These are phyloP conservation scores for Sogatella furcifera DNA, from an alignment of 1,140 invertebrate species.

Conservation along the genomic window DNA sequence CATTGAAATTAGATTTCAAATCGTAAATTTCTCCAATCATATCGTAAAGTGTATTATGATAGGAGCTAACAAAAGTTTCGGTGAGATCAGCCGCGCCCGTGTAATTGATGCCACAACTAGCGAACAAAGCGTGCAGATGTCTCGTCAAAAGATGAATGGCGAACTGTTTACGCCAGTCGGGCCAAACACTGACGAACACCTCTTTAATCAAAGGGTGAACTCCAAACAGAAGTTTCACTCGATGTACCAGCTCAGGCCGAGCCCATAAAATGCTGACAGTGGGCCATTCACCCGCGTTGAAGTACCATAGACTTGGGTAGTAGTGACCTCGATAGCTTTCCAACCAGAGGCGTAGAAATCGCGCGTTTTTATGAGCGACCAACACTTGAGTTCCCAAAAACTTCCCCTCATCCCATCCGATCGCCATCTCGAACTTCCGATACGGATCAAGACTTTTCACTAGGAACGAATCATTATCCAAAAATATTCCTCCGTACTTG, in stretches of 20 bases:
- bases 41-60: neutral
- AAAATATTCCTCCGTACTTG: slow-evolving; percentile 24
- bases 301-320: slow-evolving; percentile 26
- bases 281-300: slow-evolving; percentile 27
- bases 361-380: slow-evolving; percentile 27
- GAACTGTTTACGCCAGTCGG: slow-evolving; percentile 21
- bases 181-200: slow-evolving; percentile 21
- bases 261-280: slow-evolving; percentile 14
- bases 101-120: neutral
- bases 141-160: slow-evolving; percentile 25
- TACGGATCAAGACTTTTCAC: slow-evolving; percentile 20
- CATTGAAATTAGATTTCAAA: neutral
- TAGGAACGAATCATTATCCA: slow-evolving; percentile 23
- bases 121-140: slow-evolving; percentile 8
- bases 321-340: slow-evolving; percentile 26
- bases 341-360: slow-evolving; percentile 28
- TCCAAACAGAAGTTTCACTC: slow-evolving; percentile 25
- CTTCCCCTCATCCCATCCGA: slow-evolving; percentile 30
- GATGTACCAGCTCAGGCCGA: slow-evolving; percentile 14
- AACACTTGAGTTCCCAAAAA: slow-evolving; percentile 23
- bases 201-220: slow-evolving; percentile 24
- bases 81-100: neutral
- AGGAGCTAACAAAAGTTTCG: neutral
- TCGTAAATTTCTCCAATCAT: neutral
- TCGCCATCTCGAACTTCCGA: slow-evolving; percentile 30